Conservation (phyloP, 2,797 vertebrate species). For the Prionace glauca region DNA sequence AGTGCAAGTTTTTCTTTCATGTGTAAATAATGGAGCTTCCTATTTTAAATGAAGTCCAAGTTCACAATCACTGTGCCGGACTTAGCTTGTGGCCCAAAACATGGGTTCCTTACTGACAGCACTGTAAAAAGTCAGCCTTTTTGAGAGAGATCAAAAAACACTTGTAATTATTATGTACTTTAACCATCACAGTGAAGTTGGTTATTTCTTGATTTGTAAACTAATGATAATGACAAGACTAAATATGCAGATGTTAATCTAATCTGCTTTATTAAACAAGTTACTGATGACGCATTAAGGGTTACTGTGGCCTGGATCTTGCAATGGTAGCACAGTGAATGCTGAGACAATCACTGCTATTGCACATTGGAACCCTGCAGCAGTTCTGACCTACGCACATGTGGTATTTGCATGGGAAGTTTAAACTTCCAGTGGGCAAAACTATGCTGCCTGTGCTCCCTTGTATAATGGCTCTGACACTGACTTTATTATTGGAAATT, state of each 20-base stretch:
- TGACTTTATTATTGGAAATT: too few species aligned
- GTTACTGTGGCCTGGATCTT: not conserved
- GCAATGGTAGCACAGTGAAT: too few species aligned
- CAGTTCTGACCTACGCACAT: too few species aligned
- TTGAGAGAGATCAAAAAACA: not conserved
- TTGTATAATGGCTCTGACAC: too few species aligned
- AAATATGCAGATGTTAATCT: not conserved
- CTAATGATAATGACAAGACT: not conserved
- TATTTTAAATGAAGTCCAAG: not conserved
- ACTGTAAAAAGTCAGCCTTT: not conserved
- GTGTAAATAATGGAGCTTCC: not conserved
- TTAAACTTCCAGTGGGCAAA: too few species aligned
- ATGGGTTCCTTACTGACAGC: not conserved
- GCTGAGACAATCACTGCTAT: too few species aligned
- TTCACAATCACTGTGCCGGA: not conserved
- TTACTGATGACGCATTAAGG: not conserved
- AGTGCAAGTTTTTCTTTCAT: not conserved
- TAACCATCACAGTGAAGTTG: not conserved
- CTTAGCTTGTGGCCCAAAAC: not conserved
- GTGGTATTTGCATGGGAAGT: too few species aligned
- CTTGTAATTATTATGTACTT: not conserved
- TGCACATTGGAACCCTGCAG: too few species aligned
- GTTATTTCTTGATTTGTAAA: not conserved
- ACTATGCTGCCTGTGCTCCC: too few species aligned
- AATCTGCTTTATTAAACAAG: not conserved